Evolutionary conservation across 1,140 invertebrate genomes (phyloP), one percentile per base, ranked within the genome.

Genomic region (Cherax quadricarinatus): DNA sequence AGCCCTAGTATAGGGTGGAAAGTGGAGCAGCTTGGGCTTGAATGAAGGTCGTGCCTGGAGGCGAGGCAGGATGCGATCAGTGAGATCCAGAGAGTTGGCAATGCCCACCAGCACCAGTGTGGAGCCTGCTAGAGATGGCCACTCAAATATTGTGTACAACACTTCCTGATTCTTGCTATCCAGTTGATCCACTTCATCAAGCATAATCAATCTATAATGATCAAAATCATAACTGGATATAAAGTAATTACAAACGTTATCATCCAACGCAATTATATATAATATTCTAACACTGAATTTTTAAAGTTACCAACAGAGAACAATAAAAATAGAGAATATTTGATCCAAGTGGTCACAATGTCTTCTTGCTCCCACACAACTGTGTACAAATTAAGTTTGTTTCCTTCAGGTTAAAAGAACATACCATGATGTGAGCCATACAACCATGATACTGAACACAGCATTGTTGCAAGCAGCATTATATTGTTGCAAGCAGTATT

Each of bases 171-270:
- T 97, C 94, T 97, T 97, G 86, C 96, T 97, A 92, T 97, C 96
- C 10, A 99, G 95, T 94, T 99, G 98, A 95, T 99, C 99, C 88
- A 99, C 98, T 96, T 99, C 99, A 95, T 99, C 99, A 24, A 99
- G 95, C n/a, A 99, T 96, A 79, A 94, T 78, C 30, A 94, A 62
- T 70, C 82, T 94, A 84, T 6, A 53, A 83, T 88, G 60, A 30
- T 30, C 14, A 7, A 81, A 81, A 9, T 21, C 7, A 75, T 75
- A 30, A 24, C 24, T 30, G 21, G 16, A 66, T 21, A 66, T 66
- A 18, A 66, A 18, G 53, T 57, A 10, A 14, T 57, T 14, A 57
- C 53, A 57, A 41, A 41, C 2, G 30, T 41, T 1, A 41, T 41
- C 30, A 1, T 41, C 30, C 30, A 41, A 41, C 30, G 2, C 30